Base-by-base conservation (phyloP, 1,140 invertebrate species). In the Formica selysi region DNA sequence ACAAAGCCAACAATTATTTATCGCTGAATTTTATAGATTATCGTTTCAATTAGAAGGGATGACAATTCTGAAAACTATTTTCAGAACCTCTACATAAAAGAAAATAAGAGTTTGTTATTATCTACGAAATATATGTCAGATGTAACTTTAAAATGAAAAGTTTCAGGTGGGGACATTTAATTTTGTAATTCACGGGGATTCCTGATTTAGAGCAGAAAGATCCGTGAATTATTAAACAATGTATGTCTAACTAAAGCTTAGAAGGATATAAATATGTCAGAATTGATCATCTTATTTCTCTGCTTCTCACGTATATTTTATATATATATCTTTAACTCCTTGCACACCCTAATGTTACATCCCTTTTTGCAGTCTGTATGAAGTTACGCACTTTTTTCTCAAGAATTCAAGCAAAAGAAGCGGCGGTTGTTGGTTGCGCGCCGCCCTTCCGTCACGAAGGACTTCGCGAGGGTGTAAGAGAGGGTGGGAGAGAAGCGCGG, bases 391-490 rank as follows among this genome's bases (percentile, higher is more conserved):
- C 38, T 83, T 83, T 70, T 83, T 83, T 83, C 79, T 61, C 3
- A 41, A 61, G 79, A 83, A 83, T 83, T 74, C 54, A 16, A 61
- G 68, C 79, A 32, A 83, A 83, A 83, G 68, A 83, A 83, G 68
- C 68, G 79, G 29, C 38, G 68, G 26, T 36, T 57, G 68, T 54
- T 61, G 79, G 79, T 81, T 51, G 26, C 79, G 68, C 79, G 88
- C 80, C 88, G 76, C 85, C 84, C 87, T 73, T 61, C 68, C 71
- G 87, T 83, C 76, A 78, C 64, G 36, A 83, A 71, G 84, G 76
- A 89, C 86, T 51, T 88, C 85, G 85, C 86, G 68, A 38, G 76
- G 80, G 61, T 70, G 73, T 57, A 57, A n/a, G 10, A 51, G 70
- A 61, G 29, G 41, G n/a, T 19, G 32, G 32, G 64, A 86, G 80